A percentile compares a stretch with the other conserved stretches of the same genome.
These are phyloP conservation scores for Heliconius aoede DNA, from an alignment of 2,888 invertebrate genomes.

Conservation along the genomic window DNA sequence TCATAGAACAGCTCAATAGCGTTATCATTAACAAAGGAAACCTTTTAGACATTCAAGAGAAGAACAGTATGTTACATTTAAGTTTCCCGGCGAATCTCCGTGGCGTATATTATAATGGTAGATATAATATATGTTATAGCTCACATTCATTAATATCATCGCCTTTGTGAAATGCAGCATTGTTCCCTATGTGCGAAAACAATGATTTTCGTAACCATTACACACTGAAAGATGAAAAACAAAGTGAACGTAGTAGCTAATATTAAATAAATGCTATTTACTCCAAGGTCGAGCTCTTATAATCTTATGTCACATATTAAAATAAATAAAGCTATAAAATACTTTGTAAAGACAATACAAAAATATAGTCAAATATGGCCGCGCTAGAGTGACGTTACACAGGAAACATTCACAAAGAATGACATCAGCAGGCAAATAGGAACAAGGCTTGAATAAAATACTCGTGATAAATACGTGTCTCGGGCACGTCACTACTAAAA, in stretches of 20 bases:
- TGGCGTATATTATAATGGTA: slow-evolving; percentile 17
- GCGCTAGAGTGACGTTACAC: slow-evolving; percentile 26
- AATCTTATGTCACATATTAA: background rate
- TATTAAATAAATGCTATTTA: slow-evolving; percentile 8
- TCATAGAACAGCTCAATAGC: slow-evolving; percentile 17
- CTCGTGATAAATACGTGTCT: slow-evolving; percentile 35
- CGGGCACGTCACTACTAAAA: slow-evolving; percentile 28
- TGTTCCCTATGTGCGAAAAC: slow-evolving; percentile 36
- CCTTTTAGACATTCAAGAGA: slow-evolving; percentile 24
- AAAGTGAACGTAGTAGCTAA: slow-evolving; percentile 13
- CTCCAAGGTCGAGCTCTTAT: background rate
- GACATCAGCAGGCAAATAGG: slow-evolving; percentile 39
- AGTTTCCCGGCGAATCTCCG: slow-evolving; percentile 23
- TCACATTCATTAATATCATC: slow-evolving; percentile 39
- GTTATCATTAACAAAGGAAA: slow-evolving; percentile 24
- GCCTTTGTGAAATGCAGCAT: slow-evolving; percentile 39
- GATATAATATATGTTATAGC: slow-evolving; percentile 29
- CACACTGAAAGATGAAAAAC: slow-evolving; percentile 29
- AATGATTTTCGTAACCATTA: slow-evolving; percentile 35
- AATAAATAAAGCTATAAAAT: background rate
- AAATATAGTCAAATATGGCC: slow-evolving; percentile 8
- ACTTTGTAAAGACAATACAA: background rate
- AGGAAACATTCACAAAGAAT: slow-evolving; percentile 34
- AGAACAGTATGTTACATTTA: slow-evolving; percentile 27
- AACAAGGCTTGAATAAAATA: slow-evolving; percentile 38